Conservation (phyloP, 2,797 vertebrate species). For the Octomys mimax region DNA sequence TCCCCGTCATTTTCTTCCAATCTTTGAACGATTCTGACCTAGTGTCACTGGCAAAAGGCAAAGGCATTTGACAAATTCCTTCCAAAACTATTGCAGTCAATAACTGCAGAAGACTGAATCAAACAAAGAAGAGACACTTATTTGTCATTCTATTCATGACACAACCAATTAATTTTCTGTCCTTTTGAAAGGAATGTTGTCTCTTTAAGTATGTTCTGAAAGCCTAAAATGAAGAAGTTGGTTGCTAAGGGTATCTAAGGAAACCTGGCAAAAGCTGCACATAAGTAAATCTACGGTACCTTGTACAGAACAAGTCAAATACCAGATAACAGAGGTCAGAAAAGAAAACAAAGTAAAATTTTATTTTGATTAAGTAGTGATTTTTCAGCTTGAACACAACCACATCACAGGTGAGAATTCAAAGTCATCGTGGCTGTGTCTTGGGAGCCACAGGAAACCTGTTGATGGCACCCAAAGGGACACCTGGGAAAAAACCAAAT, state of each 20-base stretch:
- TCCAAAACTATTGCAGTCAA: conserved; percentile 23
- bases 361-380: conserved; percentile 2
- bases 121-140: neutral
- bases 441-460: neutral
- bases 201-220: conserved; percentile 28
- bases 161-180: conserved; percentile 16
- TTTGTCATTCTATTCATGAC: neutral
- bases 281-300: conserved; percentile 11
- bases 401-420: neutral
- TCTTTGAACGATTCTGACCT: neutral
- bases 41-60: conserved; percentile 1
- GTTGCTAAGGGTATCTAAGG: conserved; percentile 64
- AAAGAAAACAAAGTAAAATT: conserved; percentile 53
- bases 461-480: neutral
- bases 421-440: neutral
- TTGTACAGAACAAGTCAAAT: conserved; percentile 49
- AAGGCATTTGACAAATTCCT: neutral
- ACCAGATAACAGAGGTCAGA: conserved; percentile 27
- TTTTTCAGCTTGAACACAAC: neutral
- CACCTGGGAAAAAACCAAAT: neutral
- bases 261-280: conserved; percentile 33
- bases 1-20: neutral
- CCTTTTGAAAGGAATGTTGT: conserved; percentile 31
- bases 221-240: conserved; percentile 25
- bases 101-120: neutral